These are phyloP conservation scores for Cheilosia vernalis DNA, from an alignment of 2,888 invertebrate species.

Conservation along the genomic window DNA sequence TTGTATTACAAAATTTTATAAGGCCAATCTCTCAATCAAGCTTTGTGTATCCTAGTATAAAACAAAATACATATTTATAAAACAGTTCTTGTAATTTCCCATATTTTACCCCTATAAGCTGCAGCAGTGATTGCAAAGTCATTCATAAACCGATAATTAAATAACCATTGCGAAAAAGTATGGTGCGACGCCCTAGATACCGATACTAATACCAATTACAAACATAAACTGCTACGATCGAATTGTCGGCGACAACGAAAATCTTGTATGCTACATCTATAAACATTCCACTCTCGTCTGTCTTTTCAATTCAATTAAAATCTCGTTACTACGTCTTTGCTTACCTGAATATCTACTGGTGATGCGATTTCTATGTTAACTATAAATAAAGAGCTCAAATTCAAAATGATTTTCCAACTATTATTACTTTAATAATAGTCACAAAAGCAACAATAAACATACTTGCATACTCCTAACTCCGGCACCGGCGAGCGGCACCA, in stretches of 20 bases:
- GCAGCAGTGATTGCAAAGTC: background rate
- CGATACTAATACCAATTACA: background rate
- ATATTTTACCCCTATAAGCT: too few species aligned
- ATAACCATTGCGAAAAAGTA: conserved; percentile 42
- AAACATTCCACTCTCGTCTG: background rate
- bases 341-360: conserved; percentile 38
- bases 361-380: conserved; percentile 28
- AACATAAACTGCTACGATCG: conserved; percentile 1
- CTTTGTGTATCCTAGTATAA: too few species aligned
- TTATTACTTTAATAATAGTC: conserved; percentile 37
- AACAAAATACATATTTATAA: too few species aligned
- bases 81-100: too few species aligned
- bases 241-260: conserved; percentile 21
- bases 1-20: too few species aligned
- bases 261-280: conserved; percentile 8
- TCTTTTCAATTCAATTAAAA: conserved; percentile 58
- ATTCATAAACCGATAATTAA: conserved; percentile 18
- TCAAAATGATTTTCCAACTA: conserved; percentile 37
- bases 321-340: conserved; percentile 47
- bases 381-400: conserved; percentile 37
- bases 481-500: conserved; percentile 12
- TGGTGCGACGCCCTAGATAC: conserved; percentile 16
- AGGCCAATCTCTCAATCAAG: too few species aligned
- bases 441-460: conserved; percentile 28
- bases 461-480: conserved; percentile 21